Evolutionary conservation across 2,888 invertebrate genomes (phyloP).

Genomic region (Candidula unifasciata): DNA sequence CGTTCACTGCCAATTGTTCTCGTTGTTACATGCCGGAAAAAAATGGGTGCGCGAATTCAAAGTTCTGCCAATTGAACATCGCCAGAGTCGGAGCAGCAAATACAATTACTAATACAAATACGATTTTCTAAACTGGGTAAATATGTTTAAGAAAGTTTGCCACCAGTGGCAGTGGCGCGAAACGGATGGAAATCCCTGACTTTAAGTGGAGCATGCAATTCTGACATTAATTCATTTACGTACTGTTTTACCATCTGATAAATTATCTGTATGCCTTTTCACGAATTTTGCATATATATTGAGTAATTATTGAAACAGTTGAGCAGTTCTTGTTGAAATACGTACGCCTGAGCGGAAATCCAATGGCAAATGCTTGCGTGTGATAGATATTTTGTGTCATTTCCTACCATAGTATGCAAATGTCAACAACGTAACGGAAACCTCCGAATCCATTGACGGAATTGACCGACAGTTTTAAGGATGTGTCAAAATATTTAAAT

Average conservation of each 20-base stretch:
- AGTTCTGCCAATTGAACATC: background rate
- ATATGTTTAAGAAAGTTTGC: slow-evolving; percentile 19
- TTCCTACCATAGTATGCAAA: background rate
- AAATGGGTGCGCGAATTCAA: too few species aligned
- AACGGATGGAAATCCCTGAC: background rate
- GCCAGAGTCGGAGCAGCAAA: background rate
- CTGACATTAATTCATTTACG: background rate
- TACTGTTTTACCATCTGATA: slow-evolving; percentile 21
- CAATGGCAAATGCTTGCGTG: background rate
- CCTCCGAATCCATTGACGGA: background rate
- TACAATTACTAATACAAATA: slow-evolving; percentile 30
- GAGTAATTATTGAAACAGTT: background rate
- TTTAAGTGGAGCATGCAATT: background rate
- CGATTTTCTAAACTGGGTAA: slow-evolving; percentile 13
- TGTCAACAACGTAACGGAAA: background rate
- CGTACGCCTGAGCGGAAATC: background rate
- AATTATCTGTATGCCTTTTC: background rate
- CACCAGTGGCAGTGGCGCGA: background rate
- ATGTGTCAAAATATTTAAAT: slow-evolving; percentile 1
- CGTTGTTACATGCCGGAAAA: background rate
- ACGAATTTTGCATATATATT: background rate
- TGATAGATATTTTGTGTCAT: background rate
- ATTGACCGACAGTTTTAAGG: background rate
- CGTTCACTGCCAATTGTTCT: background rate
- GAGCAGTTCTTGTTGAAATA: slow-evolving; percentile 3